Evolutionary conservation across 2,113 vertebrate genomes (phyloP), one percentile per base, ranked within the genome.

Genomic region (Panurus biarmicus): DNA sequence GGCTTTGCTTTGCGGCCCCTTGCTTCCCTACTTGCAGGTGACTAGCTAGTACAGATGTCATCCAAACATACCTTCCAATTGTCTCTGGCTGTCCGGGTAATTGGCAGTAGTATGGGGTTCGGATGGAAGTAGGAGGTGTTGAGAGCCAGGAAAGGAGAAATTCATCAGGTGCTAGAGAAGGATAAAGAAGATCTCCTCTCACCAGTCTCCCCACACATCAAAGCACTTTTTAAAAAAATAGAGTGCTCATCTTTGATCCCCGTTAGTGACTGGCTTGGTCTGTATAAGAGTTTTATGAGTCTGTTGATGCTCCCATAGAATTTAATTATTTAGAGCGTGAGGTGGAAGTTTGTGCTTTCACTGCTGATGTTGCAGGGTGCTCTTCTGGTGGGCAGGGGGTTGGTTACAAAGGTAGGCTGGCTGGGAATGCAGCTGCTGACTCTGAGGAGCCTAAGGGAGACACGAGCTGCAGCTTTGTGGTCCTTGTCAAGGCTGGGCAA

Each of bases 251-350:
- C 95, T 96, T 95, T 96, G 94, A 95, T 93, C 95, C 82, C 85
- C 94, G 81, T 95, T 95, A 96, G 95, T 94, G 94, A 90, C 89
- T 93, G 71, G 64, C 84, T 94, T 84, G 80, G 93, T 93, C 85
- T 95, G 89, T 71, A 76, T 92, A 83, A 93, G 94, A 86, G 92
- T 87, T 94, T 96, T 95, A 94, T 65, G 74, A 96, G 91, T 83
- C 72, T 95, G 85, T 82, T 94, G 85, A 87, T 94, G 94, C 90
- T 97, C 94, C 93, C 94, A 93, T 79, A 76, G 96, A 93, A 87
- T 96, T 97, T 95, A 96, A 95, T 97, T 95, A 96, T 96, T 95
- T 95, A 93, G 92, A 76, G 75, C 4, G 3, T 51, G 94, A 93
- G 89, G 91, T 77, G 66, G 87, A 91, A 75, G 91, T 77, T 91